Evolutionary conservation across 2,113 vertebrate species (phyloP), one percentile per base, ranked within the genome.

Genomic region (Neotragus pygmaeus): DNA sequence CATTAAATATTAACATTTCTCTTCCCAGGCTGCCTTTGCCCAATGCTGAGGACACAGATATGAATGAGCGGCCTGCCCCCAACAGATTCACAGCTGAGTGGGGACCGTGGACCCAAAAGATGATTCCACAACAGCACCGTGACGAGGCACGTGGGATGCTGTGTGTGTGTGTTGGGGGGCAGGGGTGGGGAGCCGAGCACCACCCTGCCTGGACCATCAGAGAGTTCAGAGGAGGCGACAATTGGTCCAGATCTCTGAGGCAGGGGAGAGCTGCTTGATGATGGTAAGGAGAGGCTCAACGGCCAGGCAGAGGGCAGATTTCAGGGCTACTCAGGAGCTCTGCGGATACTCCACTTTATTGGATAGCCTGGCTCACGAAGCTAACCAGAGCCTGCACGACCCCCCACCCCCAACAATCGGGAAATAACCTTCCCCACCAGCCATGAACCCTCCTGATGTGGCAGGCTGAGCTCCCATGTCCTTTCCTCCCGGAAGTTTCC

Each of bases 111-210:
- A 10, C 57, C 47, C 84, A 57, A 36, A 30, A 90, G 91, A 58
- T 64, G 75, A 55, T 14, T 13, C 39, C 27, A n/a, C 7, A 1
- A 8, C 28, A 27, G 14, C 7, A 6, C 28, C 45, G 30, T 21
- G 43, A 88, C 5, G 27, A 33, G n/a, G 8, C 15, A 55, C 19
- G 2, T 0, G 0, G 86, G 47, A 23, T 12, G 19, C 58, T 13
- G 7, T 2, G 11, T 15, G 58, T 14, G 57, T 2, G 43, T 43
- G 43, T 4, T 5, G 9, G 51, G 21, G 47, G 15, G 28, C n/a
- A n/a, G n/a, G n/a, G 11, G 58, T 17, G 78, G 87, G 17, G 13
- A 0, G 33, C 17, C 16, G 21, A 45, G 60, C 15, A 5, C 1
- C 27, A 82, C 7, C 64, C n/a, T 17, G 36, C 58, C 66, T 58